Conservation (phyloP, 2,888 invertebrate genomes). For the Morpho deidamia region DNA sequence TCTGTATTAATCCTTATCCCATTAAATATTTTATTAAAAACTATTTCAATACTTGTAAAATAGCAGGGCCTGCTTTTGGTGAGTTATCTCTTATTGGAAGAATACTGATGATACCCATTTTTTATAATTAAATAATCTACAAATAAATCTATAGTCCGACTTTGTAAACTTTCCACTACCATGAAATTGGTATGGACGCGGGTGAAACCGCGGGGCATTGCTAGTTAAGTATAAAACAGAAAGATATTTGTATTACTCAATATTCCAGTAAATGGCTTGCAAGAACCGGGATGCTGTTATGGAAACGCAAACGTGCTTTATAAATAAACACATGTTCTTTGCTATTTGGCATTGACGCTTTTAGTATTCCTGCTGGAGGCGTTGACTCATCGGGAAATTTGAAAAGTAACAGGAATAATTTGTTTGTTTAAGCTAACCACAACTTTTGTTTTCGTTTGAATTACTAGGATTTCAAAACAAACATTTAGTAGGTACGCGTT, state of each 20-base stretch:
- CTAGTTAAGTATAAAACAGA: slow-evolving; percentile 33
- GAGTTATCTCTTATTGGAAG: too few species aligned
- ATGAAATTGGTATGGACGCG: too few species aligned
- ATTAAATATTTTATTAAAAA: too few species aligned
- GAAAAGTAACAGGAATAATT: slow-evolving; percentile 3
- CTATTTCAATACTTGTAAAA: too few species aligned
- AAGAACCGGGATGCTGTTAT: slow-evolving; percentile 7
- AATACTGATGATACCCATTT: too few species aligned
- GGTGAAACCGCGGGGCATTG: too few species aligned
- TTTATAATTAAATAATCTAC: too few species aligned
- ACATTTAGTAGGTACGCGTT: not conserved
- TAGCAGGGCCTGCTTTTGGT: too few species aligned
- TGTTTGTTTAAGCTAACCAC: not conserved
- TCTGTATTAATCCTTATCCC: too few species aligned
- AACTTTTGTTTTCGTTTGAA: not conserved
- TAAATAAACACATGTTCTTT: slow-evolving; percentile 24
- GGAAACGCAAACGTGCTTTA: slow-evolving; percentile 17
- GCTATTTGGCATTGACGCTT: slow-evolving; percentile 25
- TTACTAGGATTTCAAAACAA: not conserved
- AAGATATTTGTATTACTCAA: not conserved
- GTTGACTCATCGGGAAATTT: slow-evolving; percentile 15
- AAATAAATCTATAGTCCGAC: too few species aligned
- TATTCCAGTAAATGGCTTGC: not conserved
- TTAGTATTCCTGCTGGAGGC: slow-evolving; percentile 21
- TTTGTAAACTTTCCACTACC: too few species aligned